Conservation (phyloP, 2,113 vertebrate species). For the Pycnonotus jocosus region DNA sequence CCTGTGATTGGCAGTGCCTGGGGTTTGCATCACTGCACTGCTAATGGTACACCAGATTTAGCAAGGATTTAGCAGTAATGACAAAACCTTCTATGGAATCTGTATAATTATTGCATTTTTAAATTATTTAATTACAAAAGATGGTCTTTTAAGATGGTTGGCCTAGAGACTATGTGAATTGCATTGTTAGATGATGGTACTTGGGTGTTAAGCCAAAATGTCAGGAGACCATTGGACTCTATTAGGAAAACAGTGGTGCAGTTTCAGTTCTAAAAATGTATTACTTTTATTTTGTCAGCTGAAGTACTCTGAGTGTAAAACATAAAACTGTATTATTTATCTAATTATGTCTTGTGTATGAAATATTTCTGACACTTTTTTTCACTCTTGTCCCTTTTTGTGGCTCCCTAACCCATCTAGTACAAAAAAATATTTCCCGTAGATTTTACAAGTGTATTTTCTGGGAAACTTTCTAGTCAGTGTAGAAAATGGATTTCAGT, state of each 20-base stretch:
- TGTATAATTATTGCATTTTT: background rate
- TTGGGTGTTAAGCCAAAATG: background rate
- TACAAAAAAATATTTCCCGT: background rate
- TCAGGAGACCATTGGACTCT: background rate
- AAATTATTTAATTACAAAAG: background rate
- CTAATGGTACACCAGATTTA: background rate
- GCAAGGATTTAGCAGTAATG: background rate
- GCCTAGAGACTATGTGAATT: background rate
- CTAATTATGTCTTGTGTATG: background rate
- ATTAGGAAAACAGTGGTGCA: background rate
- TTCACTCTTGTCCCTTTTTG: background rate
- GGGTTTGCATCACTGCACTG: background rate
- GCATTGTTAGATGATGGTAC: background rate
- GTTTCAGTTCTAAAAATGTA: background rate
- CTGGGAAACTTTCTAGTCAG: background rate
- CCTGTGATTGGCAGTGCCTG: background rate
- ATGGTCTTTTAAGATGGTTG: background rate
- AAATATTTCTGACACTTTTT: background rate
- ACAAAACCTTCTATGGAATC: background rate
- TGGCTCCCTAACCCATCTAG: background rate
- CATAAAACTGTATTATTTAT: background rate
- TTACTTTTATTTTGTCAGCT: background rate
- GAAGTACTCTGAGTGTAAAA: background rate
- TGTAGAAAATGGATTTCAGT: background rate
- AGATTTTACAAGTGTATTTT: background rate